phyloP scores from a whole-genome alignment of 2,797 vertebrate genomes.

The Mormyrops boulengeri region DNA sequence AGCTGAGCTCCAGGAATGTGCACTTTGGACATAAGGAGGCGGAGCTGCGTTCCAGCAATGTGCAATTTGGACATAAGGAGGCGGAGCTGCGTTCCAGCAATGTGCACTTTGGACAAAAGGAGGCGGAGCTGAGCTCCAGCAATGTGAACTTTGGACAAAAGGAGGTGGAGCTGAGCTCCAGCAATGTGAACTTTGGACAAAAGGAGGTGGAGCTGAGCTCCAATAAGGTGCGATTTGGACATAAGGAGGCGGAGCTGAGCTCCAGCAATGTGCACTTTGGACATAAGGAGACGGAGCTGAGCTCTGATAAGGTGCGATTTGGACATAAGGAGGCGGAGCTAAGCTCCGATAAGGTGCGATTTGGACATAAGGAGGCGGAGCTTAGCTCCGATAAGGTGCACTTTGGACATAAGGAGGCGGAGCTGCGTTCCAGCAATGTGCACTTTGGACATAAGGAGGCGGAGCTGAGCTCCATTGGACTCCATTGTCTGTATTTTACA shows the following conservation, averaged over 20 bases:
- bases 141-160: background rate
- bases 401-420: too few relatives aligned
- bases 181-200: background rate
- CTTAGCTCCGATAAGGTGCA: too few relatives aligned
- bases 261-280: too few relatives aligned
- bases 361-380: too few relatives aligned
- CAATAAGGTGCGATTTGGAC: too few relatives aligned
- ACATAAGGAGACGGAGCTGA: too few relatives aligned
- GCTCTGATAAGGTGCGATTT: background rate
- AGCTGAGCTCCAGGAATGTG: background rate
- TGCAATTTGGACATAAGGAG: background rate
- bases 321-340: background rate
- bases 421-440: too few relatives aligned
- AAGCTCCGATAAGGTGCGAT: too few relatives aligned
- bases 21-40: background rate
- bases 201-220: background rate
- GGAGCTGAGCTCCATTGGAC: background rate
- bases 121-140: background rate
- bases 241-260: too few relatives aligned
- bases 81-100: background rate
- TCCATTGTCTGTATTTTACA: background rate
- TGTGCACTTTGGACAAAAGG: background rate
- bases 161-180: background rate
- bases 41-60: background rate
- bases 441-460: too few relatives aligned